phyloP scores from a whole-genome alignment of 2,797 vertebrate genomes.

The Acanthurus tractus region DNA sequence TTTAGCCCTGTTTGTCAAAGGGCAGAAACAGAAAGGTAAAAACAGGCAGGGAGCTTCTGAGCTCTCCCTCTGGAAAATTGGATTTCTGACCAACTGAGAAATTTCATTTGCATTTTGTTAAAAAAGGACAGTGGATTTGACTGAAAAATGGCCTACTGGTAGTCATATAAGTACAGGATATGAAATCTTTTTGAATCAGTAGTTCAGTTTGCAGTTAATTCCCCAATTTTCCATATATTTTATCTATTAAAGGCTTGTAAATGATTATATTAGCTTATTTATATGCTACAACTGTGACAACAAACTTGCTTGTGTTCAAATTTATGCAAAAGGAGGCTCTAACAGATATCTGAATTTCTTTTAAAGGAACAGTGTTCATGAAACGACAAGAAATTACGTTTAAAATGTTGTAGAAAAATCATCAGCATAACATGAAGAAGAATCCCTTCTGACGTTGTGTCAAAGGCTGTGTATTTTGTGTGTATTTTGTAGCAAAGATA shows the following conservation, averaged over 20 bases:
- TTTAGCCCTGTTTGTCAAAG: conserved; percentile 70
- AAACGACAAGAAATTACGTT: too few relatives aligned
- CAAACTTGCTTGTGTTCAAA: background rate
- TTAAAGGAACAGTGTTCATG: background rate
- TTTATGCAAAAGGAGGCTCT: background rate
- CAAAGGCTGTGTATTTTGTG: too few relatives aligned
- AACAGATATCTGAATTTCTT: background rate
- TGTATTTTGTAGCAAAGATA: too few relatives aligned
- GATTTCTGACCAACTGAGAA: conserved; percentile 58
- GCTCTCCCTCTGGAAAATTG: conserved; percentile 70
- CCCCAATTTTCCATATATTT: background rate
- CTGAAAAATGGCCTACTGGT: conserved; percentile 23
- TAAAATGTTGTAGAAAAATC: too few relatives aligned
- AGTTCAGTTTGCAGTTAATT: background rate
- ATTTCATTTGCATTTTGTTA: conserved; percentile 67
- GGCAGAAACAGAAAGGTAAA: conserved; percentile 54
- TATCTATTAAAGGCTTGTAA: background rate
- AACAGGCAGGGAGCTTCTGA: conserved; percentile 45
- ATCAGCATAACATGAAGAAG: too few relatives aligned
- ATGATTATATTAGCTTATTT: background rate
- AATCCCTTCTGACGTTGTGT: too few relatives aligned
- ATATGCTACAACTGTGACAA: too few relatives aligned
- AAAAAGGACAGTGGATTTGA: conserved; percentile 44
- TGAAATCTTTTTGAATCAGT: conserved; percentile 29
- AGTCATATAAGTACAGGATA: conserved; percentile 9